Conservation (phyloP, 2,888 invertebrate species). For the Xestobium rufovillosum region DNA sequence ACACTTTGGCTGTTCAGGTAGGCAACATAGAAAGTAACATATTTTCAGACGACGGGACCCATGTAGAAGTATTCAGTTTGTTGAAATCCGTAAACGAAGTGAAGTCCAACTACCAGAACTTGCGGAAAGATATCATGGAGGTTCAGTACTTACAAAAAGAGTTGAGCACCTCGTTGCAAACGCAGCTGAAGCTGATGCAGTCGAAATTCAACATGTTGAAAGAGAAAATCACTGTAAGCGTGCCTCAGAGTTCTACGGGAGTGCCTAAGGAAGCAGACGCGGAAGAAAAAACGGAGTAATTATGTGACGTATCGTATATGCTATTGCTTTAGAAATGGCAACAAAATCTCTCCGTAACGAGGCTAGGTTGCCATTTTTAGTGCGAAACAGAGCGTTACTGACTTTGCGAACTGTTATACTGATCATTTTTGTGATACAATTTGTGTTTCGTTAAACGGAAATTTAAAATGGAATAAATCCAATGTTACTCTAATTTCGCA, state of each 20-base stretch:
- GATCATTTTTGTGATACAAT: too few relatives aligned
- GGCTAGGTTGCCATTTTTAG: slow-evolving; percentile 24
- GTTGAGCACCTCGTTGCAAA: slow-evolving; percentile 64
- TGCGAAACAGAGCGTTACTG: slow-evolving; percentile 18
- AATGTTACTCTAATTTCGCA: background rate
- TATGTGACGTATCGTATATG: too few relatives aligned
- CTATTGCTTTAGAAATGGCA: slow-evolving; percentile 24
- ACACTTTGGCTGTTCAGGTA: slow-evolving; percentile 66
- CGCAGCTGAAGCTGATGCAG: slow-evolving; percentile 65
- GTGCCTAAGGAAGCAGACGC: background rate
- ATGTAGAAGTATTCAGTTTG: slow-evolving; percentile 64
- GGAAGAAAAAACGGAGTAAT: too few relatives aligned
- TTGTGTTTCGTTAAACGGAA: too few relatives aligned
- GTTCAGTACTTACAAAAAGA: slow-evolving; percentile 75
- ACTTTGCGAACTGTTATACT: too few relatives aligned
- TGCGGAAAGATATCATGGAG: slow-evolving; percentile 70
- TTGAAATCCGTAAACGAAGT: slow-evolving; percentile 71
- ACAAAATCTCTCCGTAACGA: slow-evolving; percentile 24
- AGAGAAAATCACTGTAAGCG: slow-evolving; percentile 54
- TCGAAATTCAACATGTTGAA: slow-evolving; percentile 66
- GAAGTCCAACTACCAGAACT: slow-evolving; percentile 70
- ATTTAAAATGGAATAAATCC: slow-evolving; percentile 13
- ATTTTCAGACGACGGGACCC: slow-evolving; percentile 40
- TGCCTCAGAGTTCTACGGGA: slow-evolving; percentile 16
- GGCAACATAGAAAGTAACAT: slow-evolving; percentile 62